These are phyloP conservation scores for Corythoichthys haematopterus DNA, from an alignment of 2,113 vertebrate genomes.

Conservation along the genomic window DNA sequence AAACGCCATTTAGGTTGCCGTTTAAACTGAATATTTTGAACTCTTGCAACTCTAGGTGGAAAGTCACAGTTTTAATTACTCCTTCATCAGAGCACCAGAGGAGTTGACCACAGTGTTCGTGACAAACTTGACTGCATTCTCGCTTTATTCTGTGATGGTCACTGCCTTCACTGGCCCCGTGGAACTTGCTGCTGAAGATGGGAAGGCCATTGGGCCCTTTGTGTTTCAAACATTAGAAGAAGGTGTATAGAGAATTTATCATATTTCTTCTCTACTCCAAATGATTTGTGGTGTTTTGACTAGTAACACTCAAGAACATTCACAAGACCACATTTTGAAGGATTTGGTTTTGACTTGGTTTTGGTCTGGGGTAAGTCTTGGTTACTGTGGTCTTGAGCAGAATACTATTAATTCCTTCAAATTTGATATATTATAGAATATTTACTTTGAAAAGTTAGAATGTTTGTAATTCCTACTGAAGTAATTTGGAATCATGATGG, in stretches of 20 bases:
- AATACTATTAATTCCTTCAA: too few relatives aligned
- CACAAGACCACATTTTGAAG: too few relatives aligned
- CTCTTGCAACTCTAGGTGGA: slow-evolving; percentile 69
- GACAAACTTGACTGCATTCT: slow-evolving; percentile 83
- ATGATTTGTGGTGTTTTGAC: too few relatives aligned
- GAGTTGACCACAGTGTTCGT: slow-evolving; percentile 77
- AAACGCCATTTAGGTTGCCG: not conserved
- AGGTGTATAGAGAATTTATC: slow-evolving; percentile 65
- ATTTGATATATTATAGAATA: too few relatives aligned
- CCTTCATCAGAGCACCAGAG: slow-evolving; percentile 72
- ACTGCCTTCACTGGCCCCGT: slow-evolving; percentile 82
- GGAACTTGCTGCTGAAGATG: slow-evolving; percentile 70
- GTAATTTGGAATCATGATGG: too few relatives aligned
- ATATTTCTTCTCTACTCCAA: too few relatives aligned
- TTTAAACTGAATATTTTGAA: slow-evolving; percentile 4
- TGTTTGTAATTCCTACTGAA: too few relatives aligned
- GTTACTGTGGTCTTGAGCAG: too few relatives aligned
- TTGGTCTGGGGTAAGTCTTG: too few relatives aligned
- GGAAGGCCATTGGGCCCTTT: slow-evolving; percentile 75
- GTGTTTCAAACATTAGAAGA: slow-evolving; percentile 84
- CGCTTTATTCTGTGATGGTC: slow-evolving; percentile 81
- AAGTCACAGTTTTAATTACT: slow-evolving; percentile 74
- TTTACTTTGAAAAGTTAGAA: too few relatives aligned
- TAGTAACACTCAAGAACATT: too few relatives aligned
- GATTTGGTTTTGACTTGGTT: too few relatives aligned